phyloP scores from a whole-genome alignment of 2,888 invertebrate species.

The Ypsolopha sequella region DNA sequence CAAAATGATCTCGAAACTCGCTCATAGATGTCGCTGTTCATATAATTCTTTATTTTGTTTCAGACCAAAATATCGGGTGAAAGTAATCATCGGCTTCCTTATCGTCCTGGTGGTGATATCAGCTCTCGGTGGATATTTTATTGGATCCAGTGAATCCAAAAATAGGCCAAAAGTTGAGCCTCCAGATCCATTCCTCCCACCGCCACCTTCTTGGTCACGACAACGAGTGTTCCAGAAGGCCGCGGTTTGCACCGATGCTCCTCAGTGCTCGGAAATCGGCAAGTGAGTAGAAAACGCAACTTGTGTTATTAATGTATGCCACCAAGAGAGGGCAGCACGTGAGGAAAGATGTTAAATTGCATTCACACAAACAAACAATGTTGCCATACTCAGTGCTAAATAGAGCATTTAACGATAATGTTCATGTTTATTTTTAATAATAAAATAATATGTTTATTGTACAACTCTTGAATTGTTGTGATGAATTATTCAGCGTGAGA shows the following conservation, averaged over 20 bases:
- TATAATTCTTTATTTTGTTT: slow-evolving; percentile 18
- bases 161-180: slow-evolving; percentile 46
- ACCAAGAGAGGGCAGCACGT: too few relatives aligned
- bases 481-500: too few relatives aligned
- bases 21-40: slow-evolving; percentile 21
- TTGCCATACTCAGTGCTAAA: too few relatives aligned
- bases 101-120: slow-evolving; percentile 35
- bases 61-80: slow-evolving; percentile 46
- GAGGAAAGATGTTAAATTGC: too few relatives aligned
- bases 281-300: slow-evolving; percentile 62
- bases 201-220: slow-evolving; percentile 76
- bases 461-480: too few relatives aligned
- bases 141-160: slow-evolving; percentile 34
- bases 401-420: too few relatives aligned
- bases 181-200: slow-evolving; percentile 74
- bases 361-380: too few relatives aligned
- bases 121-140: slow-evolving; percentile 40
- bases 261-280: slow-evolving; percentile 82
- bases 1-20: slow-evolving; percentile 12
- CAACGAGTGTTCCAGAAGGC: slow-evolving; percentile 76
- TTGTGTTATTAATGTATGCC: too few relatives aligned
- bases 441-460: too few relatives aligned
- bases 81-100: slow-evolving; percentile 31
- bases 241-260: slow-evolving; percentile 84
- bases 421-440: too few relatives aligned